Evolutionary conservation across 2,113 vertebrate species (phyloP).

Genomic region (Scolopax mira): DNA sequence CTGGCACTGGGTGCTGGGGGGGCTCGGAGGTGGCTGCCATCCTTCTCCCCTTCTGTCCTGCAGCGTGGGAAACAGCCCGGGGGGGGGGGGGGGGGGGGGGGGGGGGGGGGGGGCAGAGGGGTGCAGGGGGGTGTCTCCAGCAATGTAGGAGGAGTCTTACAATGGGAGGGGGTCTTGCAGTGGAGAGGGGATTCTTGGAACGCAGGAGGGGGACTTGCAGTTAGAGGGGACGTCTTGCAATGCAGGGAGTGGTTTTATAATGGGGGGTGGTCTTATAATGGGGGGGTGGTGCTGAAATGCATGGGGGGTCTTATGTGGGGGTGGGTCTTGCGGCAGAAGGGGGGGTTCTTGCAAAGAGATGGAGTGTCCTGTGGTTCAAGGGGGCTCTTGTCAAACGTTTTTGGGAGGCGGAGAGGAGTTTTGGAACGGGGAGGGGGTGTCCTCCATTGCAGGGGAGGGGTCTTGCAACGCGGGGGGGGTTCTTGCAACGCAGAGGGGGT

Average conservation of each 20-base stretch:
- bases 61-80: rapidly evolving
- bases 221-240: neutral
- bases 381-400: neutral
- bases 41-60: neutral
- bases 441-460: too few species aligned
- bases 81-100: neutral
- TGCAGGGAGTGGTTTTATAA: neutral
- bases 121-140: neutral
- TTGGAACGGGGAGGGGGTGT: too few species aligned
- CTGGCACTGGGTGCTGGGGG: neutral
- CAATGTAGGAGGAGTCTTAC: neutral
- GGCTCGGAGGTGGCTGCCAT: neutral
- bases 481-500: too few species aligned
- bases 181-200: too few species aligned
- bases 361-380: neutral
- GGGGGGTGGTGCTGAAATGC: neutral
- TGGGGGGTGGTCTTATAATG: neutral
- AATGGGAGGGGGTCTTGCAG: neutral
- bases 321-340: neutral
- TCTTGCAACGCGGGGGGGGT: too few species aligned
- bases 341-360: neutral
- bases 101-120: neutral
- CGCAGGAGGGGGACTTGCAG: neutral
- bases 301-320: neutral
- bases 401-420: neutral